These are phyloP conservation scores for Chiloscyllium punctatum DNA, from an alignment of 2,797 vertebrate genomes.

Conservation along the genomic window DNA sequence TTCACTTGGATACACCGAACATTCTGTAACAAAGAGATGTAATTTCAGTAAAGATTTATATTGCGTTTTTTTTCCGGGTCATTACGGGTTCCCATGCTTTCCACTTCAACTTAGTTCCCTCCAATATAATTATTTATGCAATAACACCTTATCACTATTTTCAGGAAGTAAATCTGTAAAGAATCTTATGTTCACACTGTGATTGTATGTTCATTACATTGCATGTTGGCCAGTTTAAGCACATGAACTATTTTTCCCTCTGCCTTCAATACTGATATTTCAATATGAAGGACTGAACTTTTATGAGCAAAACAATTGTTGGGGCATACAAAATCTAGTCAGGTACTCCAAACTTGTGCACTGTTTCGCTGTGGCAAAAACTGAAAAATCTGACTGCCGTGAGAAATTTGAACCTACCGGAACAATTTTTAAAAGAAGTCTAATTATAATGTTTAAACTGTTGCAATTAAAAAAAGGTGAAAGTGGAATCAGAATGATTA, in stretches of 20 bases:
- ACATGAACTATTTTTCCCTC: neutral
- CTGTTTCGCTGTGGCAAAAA: neutral
- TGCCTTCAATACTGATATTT: neutral
- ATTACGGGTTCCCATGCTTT: neutral
- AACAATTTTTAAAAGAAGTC: neutral
- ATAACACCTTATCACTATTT: neutral
- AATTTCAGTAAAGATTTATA: neutral
- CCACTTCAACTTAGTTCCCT: too few species aligned
- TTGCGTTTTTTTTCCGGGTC: neutral
- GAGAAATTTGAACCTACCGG: neutral
- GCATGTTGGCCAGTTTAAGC: neutral
- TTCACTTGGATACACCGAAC: neutral
- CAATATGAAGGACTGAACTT: neutral
- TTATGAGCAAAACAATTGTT: neutral
- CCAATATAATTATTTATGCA: neutral
- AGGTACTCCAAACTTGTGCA: neutral
- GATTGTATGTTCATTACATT: neutral
- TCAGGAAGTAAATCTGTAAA: neutral
- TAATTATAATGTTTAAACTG: neutral
- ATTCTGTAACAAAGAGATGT: neutral
- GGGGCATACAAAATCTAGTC: neutral
- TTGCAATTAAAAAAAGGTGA: neutral
- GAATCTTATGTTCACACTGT: neutral
- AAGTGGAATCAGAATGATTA: neutral
- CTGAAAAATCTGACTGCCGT: neutral